A percentile compares a stretch with the other conserved stretches of the same genome.
Conservation (phyloP, 2,888 invertebrate species). For the Orchesella flavescens region DNA sequence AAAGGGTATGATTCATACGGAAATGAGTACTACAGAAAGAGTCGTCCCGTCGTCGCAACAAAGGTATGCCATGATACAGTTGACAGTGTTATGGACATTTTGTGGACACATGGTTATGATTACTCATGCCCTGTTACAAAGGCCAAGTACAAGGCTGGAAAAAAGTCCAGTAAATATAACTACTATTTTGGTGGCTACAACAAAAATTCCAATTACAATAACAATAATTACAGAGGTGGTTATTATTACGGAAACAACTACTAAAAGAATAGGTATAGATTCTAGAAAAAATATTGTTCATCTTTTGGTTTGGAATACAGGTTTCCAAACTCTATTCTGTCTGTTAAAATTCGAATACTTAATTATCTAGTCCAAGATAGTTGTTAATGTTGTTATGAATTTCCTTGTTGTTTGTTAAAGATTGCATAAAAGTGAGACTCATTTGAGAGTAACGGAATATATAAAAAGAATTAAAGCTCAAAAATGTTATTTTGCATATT, state of each 20-base stretch:
- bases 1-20: slow-evolving; percentile 53
- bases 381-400: too few relatives aligned
- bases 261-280: too few relatives aligned
- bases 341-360: too few relatives aligned
- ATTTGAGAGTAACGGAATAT: too few relatives aligned
- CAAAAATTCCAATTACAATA: neutral
- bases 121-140: slow-evolving; percentile 9
- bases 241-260: neutral
- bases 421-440: too few relatives aligned
- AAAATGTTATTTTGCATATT: too few relatives aligned
- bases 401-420: too few relatives aligned
- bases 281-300: too few relatives aligned
- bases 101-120: slow-evolving; percentile 58
- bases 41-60: slow-evolving; percentile 66
- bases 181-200: slow-evolving; percentile 42
- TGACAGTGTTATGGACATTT: slow-evolving; percentile 59
- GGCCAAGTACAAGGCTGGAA: slow-evolving; percentile 13
- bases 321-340: too few relatives aligned
- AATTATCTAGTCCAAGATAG: too few relatives aligned
- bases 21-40: slow-evolving; percentile 55
- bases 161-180: slow-evolving; percentile 27
- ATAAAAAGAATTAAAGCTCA: too few relatives aligned
- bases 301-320: too few relatives aligned
- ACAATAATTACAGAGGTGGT: neutral
- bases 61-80: slow-evolving; percentile 60